Evolutionary conservation across 1,140 invertebrate genomes (phyloP).

Genomic region (Heliothis virescens): DNA sequence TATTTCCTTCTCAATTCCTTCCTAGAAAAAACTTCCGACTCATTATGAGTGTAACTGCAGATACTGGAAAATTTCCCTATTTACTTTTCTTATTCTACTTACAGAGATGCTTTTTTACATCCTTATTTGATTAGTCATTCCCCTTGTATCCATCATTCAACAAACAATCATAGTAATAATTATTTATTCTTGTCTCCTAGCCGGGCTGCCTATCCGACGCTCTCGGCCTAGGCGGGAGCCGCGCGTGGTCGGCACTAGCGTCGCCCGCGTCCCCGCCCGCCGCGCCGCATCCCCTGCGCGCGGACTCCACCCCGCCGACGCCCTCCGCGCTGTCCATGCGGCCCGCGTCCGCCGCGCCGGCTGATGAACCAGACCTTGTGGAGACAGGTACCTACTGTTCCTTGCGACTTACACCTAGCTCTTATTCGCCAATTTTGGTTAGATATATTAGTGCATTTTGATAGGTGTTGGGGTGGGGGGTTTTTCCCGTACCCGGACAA

Average conservation of each 20-base stretch:
- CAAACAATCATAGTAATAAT: not conserved
- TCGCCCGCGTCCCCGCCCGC: conserved; percentile 71
- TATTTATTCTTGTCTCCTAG: conserved; percentile 61
- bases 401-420: not conserved
- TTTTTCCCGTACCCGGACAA: too few relatives aligned
- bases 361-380: conserved; percentile 70
- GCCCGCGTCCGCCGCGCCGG: conserved; percentile 72
- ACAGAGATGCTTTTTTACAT: not conserved
- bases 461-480: too few relatives aligned
- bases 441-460: too few relatives aligned
- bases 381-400: conserved; percentile 64
- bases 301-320: conserved; percentile 63
- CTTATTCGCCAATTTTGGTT: too few relatives aligned
- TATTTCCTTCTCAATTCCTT: too few relatives aligned
- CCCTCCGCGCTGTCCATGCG: conserved; percentile 56
- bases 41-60: too few relatives aligned
- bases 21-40: too few relatives aligned
- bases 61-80: too few relatives aligned
- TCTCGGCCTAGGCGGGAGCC: conserved; percentile 81
- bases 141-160: not conserved
- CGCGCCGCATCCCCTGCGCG: conserved; percentile 60
- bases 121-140: not conserved
- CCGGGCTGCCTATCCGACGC: conserved; percentile 91
- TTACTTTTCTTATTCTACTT: not conserved
- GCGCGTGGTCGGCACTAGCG: conserved; percentile 77